phyloP scores from a whole-genome alignment of 2,888 invertebrate genomes.

The Apoderus coryli region DNA sequence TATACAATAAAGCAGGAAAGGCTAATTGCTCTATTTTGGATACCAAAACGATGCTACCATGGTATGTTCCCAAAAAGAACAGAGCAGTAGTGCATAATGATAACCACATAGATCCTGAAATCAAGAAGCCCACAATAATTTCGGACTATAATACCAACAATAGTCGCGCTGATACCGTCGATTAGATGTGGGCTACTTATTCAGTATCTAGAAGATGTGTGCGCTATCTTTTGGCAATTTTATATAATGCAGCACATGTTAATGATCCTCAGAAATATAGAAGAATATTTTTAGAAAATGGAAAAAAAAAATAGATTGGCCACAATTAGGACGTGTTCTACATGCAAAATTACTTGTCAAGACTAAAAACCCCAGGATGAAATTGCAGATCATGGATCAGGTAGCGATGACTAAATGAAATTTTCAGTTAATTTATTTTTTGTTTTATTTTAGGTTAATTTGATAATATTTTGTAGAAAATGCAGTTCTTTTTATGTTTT shows the following conservation, averaged over 20 bases:
- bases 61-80: conserved; percentile 12
- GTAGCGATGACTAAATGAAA: conserved; percentile 5
- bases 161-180: conserved; percentile 20
- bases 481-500: conserved; percentile 5
- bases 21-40: conserved; percentile 14
- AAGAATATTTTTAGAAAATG: conserved; percentile 12
- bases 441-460: conserved; percentile 7
- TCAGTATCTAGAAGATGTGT: conserved; percentile 16
- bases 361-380: conserved; percentile 6
- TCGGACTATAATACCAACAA: conserved; percentile 17
- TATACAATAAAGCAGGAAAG: conserved; percentile 16
- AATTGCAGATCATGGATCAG: conserved; percentile 5
- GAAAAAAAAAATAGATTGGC: conserved; percentile 12
- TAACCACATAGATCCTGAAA: conserved; percentile 15
- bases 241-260: conserved; percentile 7
- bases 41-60: conserved; percentile 2
- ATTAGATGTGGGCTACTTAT: conserved; percentile 20
- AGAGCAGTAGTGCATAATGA: conserved; percentile 17
- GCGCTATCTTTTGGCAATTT: conserved; percentile 18
- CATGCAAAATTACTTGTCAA: conserved; percentile 8
- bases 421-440: conserved; percentile 5
- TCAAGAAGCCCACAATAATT: conserved; percentile 16
- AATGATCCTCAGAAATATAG: conserved; percentile 10
- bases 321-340: conserved; percentile 10
- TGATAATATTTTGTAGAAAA: conserved; percentile 4